Conservation (phyloP, 2,888 invertebrate genomes). For the Lottia scabra region DNA sequence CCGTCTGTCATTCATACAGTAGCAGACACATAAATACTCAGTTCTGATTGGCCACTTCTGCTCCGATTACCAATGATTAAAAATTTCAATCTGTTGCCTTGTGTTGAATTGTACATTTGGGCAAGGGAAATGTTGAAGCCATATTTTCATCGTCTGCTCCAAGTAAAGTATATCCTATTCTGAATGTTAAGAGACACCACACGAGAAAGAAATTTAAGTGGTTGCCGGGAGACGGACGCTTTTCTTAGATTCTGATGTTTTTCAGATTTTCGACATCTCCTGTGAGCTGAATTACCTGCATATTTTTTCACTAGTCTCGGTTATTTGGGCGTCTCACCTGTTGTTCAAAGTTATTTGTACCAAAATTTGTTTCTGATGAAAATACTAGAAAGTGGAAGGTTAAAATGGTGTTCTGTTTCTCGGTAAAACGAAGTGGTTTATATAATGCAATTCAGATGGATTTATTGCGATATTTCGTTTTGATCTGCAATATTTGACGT, state of each 20-base stretch:
- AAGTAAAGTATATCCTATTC: neutral
- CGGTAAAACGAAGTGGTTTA: too few relatives aligned
- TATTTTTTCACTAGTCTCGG: neutral
- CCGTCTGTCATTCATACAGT: slow-evolving; percentile 3
- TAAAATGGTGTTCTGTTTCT: too few relatives aligned
- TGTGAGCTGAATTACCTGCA: slow-evolving; percentile 4
- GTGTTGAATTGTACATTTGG: neutral
- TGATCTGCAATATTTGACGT: too few relatives aligned
- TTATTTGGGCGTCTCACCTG: neutral
- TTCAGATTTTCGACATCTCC: slow-evolving; percentile 1
- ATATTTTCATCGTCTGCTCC: neutral
- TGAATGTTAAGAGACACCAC: neutral
- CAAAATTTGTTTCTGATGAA: too few relatives aligned
- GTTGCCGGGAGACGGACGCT: slow-evolving; percentile 5
- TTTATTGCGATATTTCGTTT: too few relatives aligned
- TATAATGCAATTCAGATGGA: too few relatives aligned
- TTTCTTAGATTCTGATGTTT: slow-evolving; percentile 4
- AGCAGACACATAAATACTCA: slow-evolving; percentile 1
- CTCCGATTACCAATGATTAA: slow-evolving; percentile 4
- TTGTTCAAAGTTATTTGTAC: neutral
- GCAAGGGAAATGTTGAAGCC: neutral
- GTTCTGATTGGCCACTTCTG: slow-evolving; percentile 3
- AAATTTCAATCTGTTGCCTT: neutral
- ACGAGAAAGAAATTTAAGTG: neutral
- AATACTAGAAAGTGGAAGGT: too few relatives aligned